Conservation (phyloP, 2,888 invertebrate genomes). For the Scaptomyza caliginosa region DNA sequence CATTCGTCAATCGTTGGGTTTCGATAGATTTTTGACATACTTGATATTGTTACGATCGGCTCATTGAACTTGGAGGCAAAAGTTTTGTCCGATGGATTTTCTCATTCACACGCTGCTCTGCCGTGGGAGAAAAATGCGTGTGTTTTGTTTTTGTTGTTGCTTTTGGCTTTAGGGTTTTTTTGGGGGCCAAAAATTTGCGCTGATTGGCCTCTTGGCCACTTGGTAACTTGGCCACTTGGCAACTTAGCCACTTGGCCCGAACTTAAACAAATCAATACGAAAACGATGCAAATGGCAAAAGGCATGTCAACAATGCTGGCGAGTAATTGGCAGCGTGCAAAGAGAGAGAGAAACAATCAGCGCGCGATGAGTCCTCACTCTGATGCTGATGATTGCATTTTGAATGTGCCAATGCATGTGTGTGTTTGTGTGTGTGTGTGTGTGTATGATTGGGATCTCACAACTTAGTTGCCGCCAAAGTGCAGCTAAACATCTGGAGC, state of each 20-base stretch:
- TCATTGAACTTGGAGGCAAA: conserved; percentile 25
- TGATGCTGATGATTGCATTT: conserved; percentile 74
- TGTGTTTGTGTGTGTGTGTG: conserved; percentile 3
- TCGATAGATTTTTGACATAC: conserved; percentile 74
- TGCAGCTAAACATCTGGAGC: conserved; percentile 79
- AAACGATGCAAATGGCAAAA: conserved; percentile 77
- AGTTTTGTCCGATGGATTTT: conserved; percentile 12
- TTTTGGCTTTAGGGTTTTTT: conserved; percentile 7
- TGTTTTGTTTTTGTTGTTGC: conserved; percentile 23
- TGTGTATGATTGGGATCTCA: conserved; percentile 65
- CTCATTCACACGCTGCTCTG: conserved; percentile 70
- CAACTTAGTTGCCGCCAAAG: conserved; percentile 62
- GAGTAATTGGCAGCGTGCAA: conserved; percentile 72
- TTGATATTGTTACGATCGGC: conserved; percentile 35
- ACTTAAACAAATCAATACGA: conserved; percentile 78
- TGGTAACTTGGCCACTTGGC: neutral
- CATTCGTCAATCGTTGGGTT: conserved; percentile 15
- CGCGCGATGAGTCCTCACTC: conserved; percentile 56
- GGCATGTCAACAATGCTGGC: conserved; percentile 75
- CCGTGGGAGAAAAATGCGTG: conserved; percentile 77
- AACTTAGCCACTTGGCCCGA: conserved; percentile 9
- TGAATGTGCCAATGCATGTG: conserved; percentile 9
- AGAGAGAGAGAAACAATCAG: conserved; percentile 39
- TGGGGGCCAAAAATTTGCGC: conserved; percentile 46
- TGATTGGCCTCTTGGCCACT: conserved; percentile 36